These are phyloP conservation scores for Onychomys arenicola DNA, from an alignment of 2,797 vertebrate species.

Conservation along the genomic window DNA sequence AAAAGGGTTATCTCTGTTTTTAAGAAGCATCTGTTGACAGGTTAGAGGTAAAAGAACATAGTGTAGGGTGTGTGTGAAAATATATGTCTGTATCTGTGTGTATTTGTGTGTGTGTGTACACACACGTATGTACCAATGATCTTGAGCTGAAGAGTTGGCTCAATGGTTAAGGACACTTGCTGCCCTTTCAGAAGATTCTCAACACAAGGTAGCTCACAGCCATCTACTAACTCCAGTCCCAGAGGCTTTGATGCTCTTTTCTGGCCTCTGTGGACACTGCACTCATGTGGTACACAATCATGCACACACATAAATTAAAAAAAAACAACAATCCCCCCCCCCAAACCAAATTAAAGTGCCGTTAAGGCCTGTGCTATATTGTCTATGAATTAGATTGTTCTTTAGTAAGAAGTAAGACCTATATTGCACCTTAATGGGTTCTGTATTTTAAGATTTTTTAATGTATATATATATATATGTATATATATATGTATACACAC, in stretches of 20 bases:
- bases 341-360: background rate
- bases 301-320: background rate
- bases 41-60: background rate
- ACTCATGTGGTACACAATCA: background rate
- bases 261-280: background rate
- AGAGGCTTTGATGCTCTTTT: background rate
- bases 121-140: too few species aligned
- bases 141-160: background rate
- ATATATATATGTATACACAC: too few species aligned
- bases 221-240: background rate
- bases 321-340: too few species aligned
- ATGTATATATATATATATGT: too few species aligned
- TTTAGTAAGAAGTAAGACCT: background rate
- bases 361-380: background rate
- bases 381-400: background rate
- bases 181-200: background rate
- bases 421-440: background rate
- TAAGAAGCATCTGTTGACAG: background rate
- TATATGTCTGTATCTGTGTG: too few species aligned
- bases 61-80: background rate
- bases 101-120: background rate
- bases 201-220: background rate
- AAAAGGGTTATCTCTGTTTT: background rate
- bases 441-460: constrained; percentile 22
- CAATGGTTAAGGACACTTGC: background rate